Conservation (phyloP, 2,888 invertebrate genomes). For the Ochlodes sylvanus region DNA sequence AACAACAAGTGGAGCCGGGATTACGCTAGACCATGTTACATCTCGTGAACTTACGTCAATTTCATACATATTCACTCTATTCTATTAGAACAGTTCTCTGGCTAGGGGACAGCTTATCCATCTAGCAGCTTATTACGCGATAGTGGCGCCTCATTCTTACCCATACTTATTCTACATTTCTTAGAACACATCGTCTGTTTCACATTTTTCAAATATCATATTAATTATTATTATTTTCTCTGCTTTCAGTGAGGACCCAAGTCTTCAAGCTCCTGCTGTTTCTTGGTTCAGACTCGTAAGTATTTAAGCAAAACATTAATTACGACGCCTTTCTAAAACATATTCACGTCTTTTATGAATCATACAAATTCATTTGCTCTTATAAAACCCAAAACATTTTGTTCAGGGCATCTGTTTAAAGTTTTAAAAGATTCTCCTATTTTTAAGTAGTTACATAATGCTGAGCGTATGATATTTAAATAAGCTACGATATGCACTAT, state of each 20-base stretch:
- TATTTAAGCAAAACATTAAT: constrained; percentile 41
- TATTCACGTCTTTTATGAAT: too few species aligned
- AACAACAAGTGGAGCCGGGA: not conserved
- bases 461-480: too few species aligned
- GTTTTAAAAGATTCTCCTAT: too few species aligned
- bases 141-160: constrained; percentile 18
- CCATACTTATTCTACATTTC: constrained; percentile 9
- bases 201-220: constrained; percentile 27
- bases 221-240: constrained; percentile 31
- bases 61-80: not conserved
- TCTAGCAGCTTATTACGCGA: constrained; percentile 33
- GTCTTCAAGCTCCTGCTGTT: constrained; percentile 52
- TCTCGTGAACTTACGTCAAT: not conserved
- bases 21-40: not conserved
- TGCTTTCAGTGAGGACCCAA: constrained; percentile 63
- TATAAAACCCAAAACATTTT: too few species aligned
- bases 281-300: constrained; percentile 68
- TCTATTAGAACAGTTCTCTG: not conserved
- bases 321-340: too few species aligned
- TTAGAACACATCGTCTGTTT: constrained; percentile 16
- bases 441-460: too few species aligned
- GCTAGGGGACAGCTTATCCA: constrained; percentile 6
- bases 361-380: too few species aligned
- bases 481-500: too few species aligned
- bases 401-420: too few species aligned